Conservation (phyloP, 2,113 vertebrate genomes). For the Brienomyrus brachyistius region DNA sequence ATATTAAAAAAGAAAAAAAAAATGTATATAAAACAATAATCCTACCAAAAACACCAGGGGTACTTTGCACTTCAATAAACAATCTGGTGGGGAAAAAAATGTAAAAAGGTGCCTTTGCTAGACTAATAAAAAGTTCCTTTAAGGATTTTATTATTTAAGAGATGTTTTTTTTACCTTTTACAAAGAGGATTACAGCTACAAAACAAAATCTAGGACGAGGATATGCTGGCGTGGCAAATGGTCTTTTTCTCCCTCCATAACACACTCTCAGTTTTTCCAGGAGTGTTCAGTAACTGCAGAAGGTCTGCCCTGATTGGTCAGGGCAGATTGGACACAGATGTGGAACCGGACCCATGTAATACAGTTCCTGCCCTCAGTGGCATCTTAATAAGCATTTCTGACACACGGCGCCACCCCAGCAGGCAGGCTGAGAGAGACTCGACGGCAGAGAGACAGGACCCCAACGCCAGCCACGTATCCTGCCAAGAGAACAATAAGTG, state of each 20-base stretch:
- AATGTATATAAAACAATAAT: not conserved
- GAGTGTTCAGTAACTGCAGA: constrained; percentile 46
- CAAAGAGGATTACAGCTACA: not conserved
- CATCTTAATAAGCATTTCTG: constrained; percentile 35
- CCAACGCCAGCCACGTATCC: not conserved
- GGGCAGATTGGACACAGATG: constrained; percentile 55
- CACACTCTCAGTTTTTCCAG: constrained; percentile 43
- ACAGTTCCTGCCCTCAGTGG: constrained; percentile 34
- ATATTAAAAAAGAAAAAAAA: not conserved
- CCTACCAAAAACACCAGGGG: not conserved
- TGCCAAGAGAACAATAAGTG: not conserved
- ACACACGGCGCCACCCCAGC: constrained; percentile 32
- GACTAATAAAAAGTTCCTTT: not conserved
- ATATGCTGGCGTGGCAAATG: constrained; percentile 11
- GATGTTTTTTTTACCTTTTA: not conserved
- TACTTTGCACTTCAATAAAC: not conserved
- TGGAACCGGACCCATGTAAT: constrained; percentile 36
- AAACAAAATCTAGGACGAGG: constrained; percentile 6
- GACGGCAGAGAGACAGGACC: not conserved
- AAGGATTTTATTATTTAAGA: not conserved
- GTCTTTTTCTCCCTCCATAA: not conserved
- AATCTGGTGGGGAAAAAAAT: not conserved
- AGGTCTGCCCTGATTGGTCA: constrained; percentile 41
- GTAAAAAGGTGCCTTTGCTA: not conserved
- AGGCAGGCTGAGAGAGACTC: constrained; percentile 2